A percentile compares a stretch with the other conserved stretches of the same genome.
phyloP scores from a whole-genome alignment of 2,113 vertebrate genomes.

The Gyps fulvus region DNA sequence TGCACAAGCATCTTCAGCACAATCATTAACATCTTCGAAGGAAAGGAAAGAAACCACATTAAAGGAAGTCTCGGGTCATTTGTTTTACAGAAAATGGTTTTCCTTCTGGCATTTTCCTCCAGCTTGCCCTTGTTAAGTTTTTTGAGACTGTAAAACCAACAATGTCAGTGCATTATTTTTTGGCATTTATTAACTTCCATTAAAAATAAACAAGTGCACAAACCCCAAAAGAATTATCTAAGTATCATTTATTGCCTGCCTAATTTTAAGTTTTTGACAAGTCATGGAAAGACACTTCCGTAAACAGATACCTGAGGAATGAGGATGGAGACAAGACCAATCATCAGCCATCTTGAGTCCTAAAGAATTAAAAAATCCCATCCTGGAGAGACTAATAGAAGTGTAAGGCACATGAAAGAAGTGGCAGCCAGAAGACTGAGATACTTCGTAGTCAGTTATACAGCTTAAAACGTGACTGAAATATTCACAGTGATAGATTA shows the following conservation, averaged over 20 bases:
- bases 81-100: background rate
- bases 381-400: background rate
- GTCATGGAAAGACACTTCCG: background rate
- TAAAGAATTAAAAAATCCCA: background rate
- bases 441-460: background rate
- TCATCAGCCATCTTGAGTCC: background rate
- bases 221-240: background rate
- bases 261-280: slow-evolving; percentile 35
- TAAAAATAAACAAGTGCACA: background rate
- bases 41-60: background rate
- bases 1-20: background rate
- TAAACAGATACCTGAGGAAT: background rate
- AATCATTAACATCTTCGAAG: background rate
- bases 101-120: background rate
- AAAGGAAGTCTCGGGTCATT: background rate
- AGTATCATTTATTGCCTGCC: background rate
- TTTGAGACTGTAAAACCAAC: background rate
- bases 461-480: background rate
- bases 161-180: accelerated
- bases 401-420: background rate
- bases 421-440: background rate
- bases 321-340: background rate
- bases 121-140: background rate
- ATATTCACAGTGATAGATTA: background rate
- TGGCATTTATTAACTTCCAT: background rate